Conservation (phyloP, 2,113 vertebrate species). For the Psammodynastes pulverulentus region DNA sequence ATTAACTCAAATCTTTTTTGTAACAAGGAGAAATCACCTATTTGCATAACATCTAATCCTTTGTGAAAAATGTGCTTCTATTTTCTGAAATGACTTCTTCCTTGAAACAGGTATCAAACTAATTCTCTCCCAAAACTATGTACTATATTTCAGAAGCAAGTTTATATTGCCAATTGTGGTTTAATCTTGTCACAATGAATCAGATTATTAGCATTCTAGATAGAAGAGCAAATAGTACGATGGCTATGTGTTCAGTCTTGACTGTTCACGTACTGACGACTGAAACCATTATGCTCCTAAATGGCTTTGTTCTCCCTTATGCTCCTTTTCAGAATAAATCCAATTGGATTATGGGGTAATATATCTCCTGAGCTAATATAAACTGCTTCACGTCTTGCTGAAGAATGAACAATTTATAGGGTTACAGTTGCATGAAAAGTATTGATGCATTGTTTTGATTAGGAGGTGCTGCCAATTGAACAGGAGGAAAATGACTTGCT, state of each 20-base stretch:
- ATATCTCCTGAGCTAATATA: neutral
- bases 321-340: neutral
- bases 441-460: neutral
- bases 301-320: neutral
- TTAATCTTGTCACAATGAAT: neutral
- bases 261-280: neutral
- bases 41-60: neutral
- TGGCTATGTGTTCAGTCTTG: neutral
- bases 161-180: neutral
- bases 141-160: neutral
- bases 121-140: neutral
- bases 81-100: neutral
- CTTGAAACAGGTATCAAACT: neutral
- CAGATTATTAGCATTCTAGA: neutral
- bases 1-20: neutral
- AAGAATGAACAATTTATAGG: slow-evolving; percentile 11
- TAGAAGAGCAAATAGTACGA: neutral
- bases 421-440: neutral
- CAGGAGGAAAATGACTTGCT: neutral
- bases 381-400: slow-evolving; percentile 11
- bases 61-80: neutral
- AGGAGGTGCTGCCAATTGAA: neutral
- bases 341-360: neutral
- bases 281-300: neutral
- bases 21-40: neutral